Percentiles rank a stretch among this genome's conserved stretches.
Evolutionary conservation across 1,140 invertebrate genomes (phyloP).

Genomic region (Oedothorax gibbosus): DNA sequence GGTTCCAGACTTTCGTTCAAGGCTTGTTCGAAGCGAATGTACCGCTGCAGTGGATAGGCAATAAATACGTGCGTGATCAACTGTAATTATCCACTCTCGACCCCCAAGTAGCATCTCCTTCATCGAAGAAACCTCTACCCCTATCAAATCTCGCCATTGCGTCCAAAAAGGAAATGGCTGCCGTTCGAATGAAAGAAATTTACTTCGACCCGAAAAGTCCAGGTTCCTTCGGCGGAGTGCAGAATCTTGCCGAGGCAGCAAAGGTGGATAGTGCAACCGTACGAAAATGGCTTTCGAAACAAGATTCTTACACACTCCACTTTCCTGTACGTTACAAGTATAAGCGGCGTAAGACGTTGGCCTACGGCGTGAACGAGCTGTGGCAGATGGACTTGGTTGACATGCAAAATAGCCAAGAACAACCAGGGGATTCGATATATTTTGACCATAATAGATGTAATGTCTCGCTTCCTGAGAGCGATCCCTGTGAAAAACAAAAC

Average conservation of each 20-base stretch:
- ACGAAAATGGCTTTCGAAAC: neutral
- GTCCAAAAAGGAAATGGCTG: too few relatives aligned
- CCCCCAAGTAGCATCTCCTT: too few relatives aligned
- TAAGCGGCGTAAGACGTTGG: neutral
- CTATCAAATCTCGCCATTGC: too few relatives aligned
- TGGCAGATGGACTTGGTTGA: neutral
- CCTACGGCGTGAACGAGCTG: neutral
- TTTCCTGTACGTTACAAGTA: neutral
- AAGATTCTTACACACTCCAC: neutral
- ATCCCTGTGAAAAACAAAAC: neutral
- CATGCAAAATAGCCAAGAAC: neutral
- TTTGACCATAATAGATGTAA: neutral
- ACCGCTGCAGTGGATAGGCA: too few relatives aligned
- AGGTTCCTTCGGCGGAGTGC: neutral
- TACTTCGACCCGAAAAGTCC: neutral
- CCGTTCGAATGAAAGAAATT: too few relatives aligned
- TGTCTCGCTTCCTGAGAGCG: neutral
- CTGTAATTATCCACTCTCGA: too few relatives aligned
- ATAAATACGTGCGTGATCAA: too few relatives aligned
- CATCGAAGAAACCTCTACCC: too few relatives aligned
- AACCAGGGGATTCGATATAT: neutral
- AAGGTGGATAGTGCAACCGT: neutral
- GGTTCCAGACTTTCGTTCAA: too few relatives aligned
- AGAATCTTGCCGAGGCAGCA: neutral
- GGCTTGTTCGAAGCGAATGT: too few relatives aligned